Evolutionary conservation across 2,888 invertebrate species (phyloP), one percentile per base, ranked within the genome.

Genomic region (Metopia argyrocephala): DNA sequence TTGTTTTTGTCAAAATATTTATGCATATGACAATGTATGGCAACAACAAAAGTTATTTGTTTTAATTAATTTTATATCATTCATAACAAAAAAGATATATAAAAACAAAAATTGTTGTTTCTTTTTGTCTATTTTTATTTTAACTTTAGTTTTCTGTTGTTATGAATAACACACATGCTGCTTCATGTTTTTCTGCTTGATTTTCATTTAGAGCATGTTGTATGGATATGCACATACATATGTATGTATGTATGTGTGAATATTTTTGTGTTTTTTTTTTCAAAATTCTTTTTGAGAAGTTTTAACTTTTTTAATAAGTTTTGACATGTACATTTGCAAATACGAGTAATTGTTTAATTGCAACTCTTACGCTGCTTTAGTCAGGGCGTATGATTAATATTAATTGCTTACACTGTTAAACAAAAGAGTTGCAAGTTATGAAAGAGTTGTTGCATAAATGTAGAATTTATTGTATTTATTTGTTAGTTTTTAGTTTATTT

Each of bases 1-100:
- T 31, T 1, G 12, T n/a, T n/a, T n/a, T n/a, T n/a, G n/a, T n/a
- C n/a, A 65, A 23, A 50, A 50, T 54, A 31, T 73, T 54, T n/a
- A 54, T 62, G 28, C 45, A 52, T n/a, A n/a, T n/a, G 71, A 23
- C 31, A n/a, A 28, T 73, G 45, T n/a, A n/a, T 64, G 46, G 5
- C 21, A 62, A 64, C 28, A 7, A 56, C 52, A 46, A 27, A 64
- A 64, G 27, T 68, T 68, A n/a, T 61, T 75, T 75, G 61, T 61
- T 68, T 45, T 52, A 68, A 59, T 75, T 68, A 66, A 18, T 59
- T 66, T 66, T 20, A n/a, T 12, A 46, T 52, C 65, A 56, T 48
- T 38, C n/a, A n/a, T n/a, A n/a, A n/a, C n/a, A n/a, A n/a, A n/a
- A n/a, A n/a, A n/a, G n/a, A n/a, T n/a, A n/a, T n/a, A n/a, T n/a